Conservation (phyloP, 1,140 invertebrate genomes). For the Adelges cooleyi region DNA sequence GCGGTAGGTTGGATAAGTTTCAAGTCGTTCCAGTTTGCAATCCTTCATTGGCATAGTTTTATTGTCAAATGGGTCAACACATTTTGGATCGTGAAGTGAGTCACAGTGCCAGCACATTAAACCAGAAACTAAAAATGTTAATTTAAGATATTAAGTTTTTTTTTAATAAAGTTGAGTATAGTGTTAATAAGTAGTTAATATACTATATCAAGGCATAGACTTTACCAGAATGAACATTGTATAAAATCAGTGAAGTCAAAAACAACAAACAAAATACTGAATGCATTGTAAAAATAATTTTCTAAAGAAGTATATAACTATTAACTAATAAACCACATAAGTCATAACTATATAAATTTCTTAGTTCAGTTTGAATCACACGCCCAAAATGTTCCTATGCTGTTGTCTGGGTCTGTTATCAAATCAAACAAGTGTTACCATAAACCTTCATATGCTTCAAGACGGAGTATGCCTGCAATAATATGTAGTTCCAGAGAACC, state of each 20-base stretch:
- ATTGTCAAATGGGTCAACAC: slow-evolving; percentile 87
- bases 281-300: neutral
- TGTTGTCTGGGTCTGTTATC: neutral
- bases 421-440: slow-evolving; percentile 25
- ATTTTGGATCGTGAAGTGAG: slow-evolving; percentile 78
- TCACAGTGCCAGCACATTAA: slow-evolving; percentile 90
- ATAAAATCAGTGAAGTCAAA: neutral
- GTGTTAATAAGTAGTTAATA: no score
- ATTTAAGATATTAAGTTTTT: no score
- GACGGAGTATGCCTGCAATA: no score
- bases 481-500: no score
- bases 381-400: slow-evolving; percentile 7
- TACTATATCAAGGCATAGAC: no score
- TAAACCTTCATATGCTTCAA: no score
- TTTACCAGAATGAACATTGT: slow-evolving; percentile 13
- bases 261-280: neutral
- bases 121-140: slow-evolving; percentile 43
- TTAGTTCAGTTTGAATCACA: slow-evolving; percentile 4
- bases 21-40: slow-evolving; percentile 52
- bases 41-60: slow-evolving; percentile 74
- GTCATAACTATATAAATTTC: no score
- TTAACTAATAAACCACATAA: no score
- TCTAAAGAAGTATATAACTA: no score
- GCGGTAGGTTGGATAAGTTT: slow-evolving; percentile 54
- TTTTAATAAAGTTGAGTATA: no score